Evolutionary conservation across 1,140 invertebrate species (phyloP).

Genomic region (Hetaerina americana): DNA sequence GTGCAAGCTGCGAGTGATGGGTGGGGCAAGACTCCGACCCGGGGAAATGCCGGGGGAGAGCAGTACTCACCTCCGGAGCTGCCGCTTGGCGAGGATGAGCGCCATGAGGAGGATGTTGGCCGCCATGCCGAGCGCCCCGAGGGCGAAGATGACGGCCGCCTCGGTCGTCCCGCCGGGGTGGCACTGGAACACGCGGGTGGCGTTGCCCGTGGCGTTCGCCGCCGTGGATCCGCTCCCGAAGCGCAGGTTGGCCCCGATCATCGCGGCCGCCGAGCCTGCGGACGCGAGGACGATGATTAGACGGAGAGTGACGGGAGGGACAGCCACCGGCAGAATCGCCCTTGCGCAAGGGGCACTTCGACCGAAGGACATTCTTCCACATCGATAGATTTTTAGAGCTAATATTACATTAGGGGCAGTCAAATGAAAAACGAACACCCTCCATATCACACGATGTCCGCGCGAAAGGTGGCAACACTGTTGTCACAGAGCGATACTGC

Average conservation of each 20-base stretch:
- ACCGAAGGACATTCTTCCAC: too few relatives aligned
- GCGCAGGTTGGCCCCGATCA: constrained; percentile 62
- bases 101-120: constrained; percentile 70
- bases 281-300: too few relatives aligned
- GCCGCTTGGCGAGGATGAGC: constrained; percentile 59
- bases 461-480: too few relatives aligned
- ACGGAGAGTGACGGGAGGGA: too few relatives aligned
- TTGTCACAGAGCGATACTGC: too few relatives aligned
- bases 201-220: constrained; percentile 48
- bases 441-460: too few relatives aligned
- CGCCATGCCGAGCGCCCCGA: constrained; percentile 65
- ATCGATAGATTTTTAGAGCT: too few relatives aligned
- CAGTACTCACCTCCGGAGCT: constrained; percentile 50
- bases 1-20: too few relatives aligned
- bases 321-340: too few relatives aligned
- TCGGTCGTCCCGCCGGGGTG: constrained; percentile 67
- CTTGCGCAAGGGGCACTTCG: too few relatives aligned
- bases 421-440: too few relatives aligned
- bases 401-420: too few relatives aligned
- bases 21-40: background rate
- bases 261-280: constrained; percentile 50
- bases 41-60: background rate
- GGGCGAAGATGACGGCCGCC: constrained; percentile 59
- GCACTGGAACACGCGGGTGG: constrained; percentile 55
- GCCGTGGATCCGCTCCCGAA: constrained; percentile 50